Base-by-base conservation (phyloP, 2,888 invertebrate species). In the Dusona sp. region DNA sequence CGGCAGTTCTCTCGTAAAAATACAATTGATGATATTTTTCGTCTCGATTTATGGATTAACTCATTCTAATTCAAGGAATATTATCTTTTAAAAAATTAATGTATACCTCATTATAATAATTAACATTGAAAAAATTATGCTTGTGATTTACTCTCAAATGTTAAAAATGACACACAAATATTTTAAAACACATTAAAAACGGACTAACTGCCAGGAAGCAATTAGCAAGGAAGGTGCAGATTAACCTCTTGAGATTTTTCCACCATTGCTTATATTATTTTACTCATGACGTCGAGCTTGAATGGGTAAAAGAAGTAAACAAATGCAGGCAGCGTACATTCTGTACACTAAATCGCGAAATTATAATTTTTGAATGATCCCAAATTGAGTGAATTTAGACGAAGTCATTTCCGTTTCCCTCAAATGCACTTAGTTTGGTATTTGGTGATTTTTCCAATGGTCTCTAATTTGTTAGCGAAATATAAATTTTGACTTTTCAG, bases 1-100 rank as follows among this genome's bases (percentile, higher is more conserved):
- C 65, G 13, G 19, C 48, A 77, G 22, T 29, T 51, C 25, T 54
- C 25, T 29, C 61, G 38, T 64, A 13, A 13, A 13, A 13, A 42
- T 42, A 74, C 74, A n/a, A 75, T 22, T 19, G 19, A 68, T 68
- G 67, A n/a, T 25, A n/a, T 78, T 48, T 61, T 38, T 22, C 13
- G 7, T 33, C 13, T 7, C 16, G 25, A 54, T 54, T 19, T 25
- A 68, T 42, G 29, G 16, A 42, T 48, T 8, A n/a, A 51, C 22
- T 54, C 25, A 3, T 54, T 68, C 29, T 22, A 67, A 22, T 54
- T 68, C 36, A 22, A 67, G 19, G n/a, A 79, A 36, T 25, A 57
- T 48, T 48, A 19, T 19, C 19, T 48, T 48, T 48, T 0, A 48
- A n/a, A 19, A 48, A n/a, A 48, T 16, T n/a, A 19, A 48, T 6